phyloP scores from a whole-genome alignment of 2,888 invertebrate species.

The Archips xylosteana region DNA sequence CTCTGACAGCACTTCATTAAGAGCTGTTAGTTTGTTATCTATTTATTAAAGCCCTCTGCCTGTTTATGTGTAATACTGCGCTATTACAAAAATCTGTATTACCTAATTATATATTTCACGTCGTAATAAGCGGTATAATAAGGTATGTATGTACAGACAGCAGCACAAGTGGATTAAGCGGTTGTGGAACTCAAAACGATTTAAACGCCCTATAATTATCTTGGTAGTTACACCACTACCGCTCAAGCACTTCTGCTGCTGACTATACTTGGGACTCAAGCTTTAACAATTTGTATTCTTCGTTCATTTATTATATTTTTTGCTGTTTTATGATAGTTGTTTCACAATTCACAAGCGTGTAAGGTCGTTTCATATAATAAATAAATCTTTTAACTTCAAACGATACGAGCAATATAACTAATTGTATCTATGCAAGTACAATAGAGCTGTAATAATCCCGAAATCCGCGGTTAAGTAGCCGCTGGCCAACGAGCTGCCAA shows the following conservation, averaged over 20 bases:
- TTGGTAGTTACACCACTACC: no score
- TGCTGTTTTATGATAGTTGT: not conserved
- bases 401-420: not conserved
- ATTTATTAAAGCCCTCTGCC: conserved; percentile 17
- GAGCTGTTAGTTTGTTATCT: conserved; percentile 28
- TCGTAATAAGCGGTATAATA: not conserved
- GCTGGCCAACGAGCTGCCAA: conserved; percentile 21
- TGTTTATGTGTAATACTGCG: conserved; percentile 8
- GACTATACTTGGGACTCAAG: not conserved
- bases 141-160: not conserved
- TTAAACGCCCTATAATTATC: no score
- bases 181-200: no score
- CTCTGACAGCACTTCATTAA: conserved; percentile 33
- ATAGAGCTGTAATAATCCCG: conserved; percentile 12
- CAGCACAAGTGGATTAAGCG: no score
- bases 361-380: conserved; percentile 6
- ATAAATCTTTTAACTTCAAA: not conserved
- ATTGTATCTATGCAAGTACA: not conserved
- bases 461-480: conserved; percentile 17
- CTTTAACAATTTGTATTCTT: not conserved
- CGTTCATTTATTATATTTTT: not conserved
- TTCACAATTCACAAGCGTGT: not conserved
- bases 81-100: conserved; percentile 12
- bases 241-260: no score
- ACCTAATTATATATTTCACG: conserved; percentile 4